Base-by-base conservation (phyloP, 2,888 invertebrate genomes). In the Drosophila trichaetosa region DNA sequence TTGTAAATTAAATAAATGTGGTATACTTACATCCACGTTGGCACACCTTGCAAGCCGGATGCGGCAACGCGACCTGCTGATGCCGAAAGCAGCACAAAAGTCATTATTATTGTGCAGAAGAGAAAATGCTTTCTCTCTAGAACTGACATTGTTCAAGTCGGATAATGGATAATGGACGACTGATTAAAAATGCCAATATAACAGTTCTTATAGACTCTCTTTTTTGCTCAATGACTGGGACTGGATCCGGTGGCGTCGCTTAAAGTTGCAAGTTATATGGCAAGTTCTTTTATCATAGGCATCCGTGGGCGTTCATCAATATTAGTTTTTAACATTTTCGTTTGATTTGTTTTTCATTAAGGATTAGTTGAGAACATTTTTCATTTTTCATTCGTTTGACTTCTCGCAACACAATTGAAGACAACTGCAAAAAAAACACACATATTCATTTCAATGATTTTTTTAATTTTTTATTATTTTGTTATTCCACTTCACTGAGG, bases 21-120 rank as follows among this genome's bases (percentile, higher is more conserved):
- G 11, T 18, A 33, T 84, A 93, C 93, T 93, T 91, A 93, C 93
- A 93, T 93, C 93, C 93, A 93, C 74, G 93, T 92, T 64, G 93
- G 93, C 66, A 92, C 92, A 81, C 93, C 93, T 85, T 93, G 92
- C 71, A 93, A 80, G 76, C 91, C 92, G 64, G 87, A 82, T 65
- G 82, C 89, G 68, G 83, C 80, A 82, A 91, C 83, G 67, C 87
- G 76, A 67, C 90, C 79, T 74, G 82, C 79, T 74, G 83, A 80
- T 77, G 89, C 82, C 76, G 91, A 85, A 70, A 91, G 80, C 80
- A 92, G 84, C 87, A 78, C 54, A 76, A 76, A 68, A 53, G 79
- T 72, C 80, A 91, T 84, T 82, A 89, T 85, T 79, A 90, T 90
- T 89, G 91, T 90, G 92, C 92, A 91, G 87, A 90, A 82, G 84